phyloP scores from a whole-genome alignment of 2,113 vertebrate genomes.

The Suricata suricatta region DNA sequence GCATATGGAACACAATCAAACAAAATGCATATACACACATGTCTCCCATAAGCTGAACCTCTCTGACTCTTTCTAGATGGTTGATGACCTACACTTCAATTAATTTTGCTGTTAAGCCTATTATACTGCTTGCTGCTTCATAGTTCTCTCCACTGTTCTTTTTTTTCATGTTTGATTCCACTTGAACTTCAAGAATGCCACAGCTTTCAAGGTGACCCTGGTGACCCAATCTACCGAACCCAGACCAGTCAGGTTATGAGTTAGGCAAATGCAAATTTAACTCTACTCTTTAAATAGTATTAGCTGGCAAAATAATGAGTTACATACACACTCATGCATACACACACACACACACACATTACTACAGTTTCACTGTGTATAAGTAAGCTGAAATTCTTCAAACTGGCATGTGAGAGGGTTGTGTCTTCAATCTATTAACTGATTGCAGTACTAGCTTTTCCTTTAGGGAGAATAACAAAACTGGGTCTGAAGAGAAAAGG shows the following conservation, averaged over 20 bases:
- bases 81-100: background rate
- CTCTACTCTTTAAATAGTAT: background rate
- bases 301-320: background rate
- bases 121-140: background rate
- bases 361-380: background rate
- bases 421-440: background rate
- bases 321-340: background rate
- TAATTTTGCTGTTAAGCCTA: background rate
- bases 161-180: background rate
- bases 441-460: background rate
- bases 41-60: background rate
- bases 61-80: background rate
- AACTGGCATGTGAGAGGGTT: background rate
- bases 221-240: background rate
- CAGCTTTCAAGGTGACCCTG: background rate
- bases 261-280: background rate
- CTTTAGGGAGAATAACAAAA: background rate
- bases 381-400: background rate
- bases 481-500: background rate
- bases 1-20: background rate
- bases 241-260: background rate
- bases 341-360: background rate
- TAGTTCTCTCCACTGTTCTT: background rate
- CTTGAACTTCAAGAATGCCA: background rate
- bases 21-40: background rate